Percentiles rank a stretch among this genome's conserved stretches.
Evolutionary conservation across 2,888 invertebrate genomes (phyloP).

Genomic region (Sialis fuliginosa): DNA sequence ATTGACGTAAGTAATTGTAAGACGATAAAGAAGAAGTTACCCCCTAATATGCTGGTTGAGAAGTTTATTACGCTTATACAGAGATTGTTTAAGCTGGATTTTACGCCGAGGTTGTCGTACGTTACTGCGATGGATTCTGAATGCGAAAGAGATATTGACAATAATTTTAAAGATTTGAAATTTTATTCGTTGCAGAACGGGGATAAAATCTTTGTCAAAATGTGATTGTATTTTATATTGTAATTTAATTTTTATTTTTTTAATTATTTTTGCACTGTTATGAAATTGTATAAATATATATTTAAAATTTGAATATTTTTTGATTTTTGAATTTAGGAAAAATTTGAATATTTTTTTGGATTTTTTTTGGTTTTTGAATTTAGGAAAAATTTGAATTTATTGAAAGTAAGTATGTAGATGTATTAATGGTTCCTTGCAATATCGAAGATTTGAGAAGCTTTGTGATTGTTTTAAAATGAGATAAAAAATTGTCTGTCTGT

Average conservation of each 20-base stretch:
- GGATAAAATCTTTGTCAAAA: slow-evolving; percentile 58
- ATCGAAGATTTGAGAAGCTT: no score
- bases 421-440: no score
- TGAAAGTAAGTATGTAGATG: no score
- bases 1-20: slow-evolving; percentile 27
- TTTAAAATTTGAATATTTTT: background rate
- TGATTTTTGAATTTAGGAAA: no score
- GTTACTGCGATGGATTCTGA: slow-evolving; percentile 38
- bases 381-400: no score
- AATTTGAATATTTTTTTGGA: no score
- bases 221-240: slow-evolving; percentile 21
- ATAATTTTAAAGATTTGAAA: slow-evolving; percentile 63
- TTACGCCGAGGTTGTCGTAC: slow-evolving; percentile 28
- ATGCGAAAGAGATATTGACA: slow-evolving; percentile 58
- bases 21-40: slow-evolving; percentile 46
- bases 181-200: slow-evolving; percentile 74
- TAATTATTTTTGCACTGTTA: background rate
- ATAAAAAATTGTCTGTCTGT: no score
- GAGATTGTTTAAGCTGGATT: slow-evolving; percentile 44
- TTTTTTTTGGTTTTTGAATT: no score
- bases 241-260: slow-evolving; percentile 1
- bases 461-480: no score
- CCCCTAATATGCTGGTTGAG: slow-evolving; percentile 62
- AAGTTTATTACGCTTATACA: slow-evolving; percentile 67
- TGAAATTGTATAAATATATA: no score